Percentiles rank a stretch among this genome's conserved stretches.
These are phyloP conservation scores for Ceraclea dissimilis DNA, from an alignment of 2,888 invertebrate genomes.

Conservation along the genomic window DNA sequence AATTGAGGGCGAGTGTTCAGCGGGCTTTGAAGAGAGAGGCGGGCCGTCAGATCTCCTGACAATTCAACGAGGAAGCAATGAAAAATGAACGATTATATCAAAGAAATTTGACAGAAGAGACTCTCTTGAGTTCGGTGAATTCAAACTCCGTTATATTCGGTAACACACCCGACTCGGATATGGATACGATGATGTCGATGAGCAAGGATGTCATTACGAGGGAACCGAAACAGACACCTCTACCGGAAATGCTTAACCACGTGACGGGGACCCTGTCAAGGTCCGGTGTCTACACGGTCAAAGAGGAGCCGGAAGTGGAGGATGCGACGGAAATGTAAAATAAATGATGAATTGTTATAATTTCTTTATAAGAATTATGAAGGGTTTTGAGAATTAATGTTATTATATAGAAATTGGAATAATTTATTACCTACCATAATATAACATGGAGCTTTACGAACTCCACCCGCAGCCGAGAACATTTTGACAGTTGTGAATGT, in stretches of 20 bases:
- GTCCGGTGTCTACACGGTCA: conserved; percentile 36
- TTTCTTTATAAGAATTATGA: no score
- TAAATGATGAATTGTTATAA: neutral
- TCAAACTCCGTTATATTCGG: conserved; percentile 22
- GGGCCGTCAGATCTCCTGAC: conserved; percentile 23
- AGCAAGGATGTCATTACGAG: conserved; percentile 29
- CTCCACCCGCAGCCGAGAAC: no score
- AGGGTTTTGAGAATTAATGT: no score
- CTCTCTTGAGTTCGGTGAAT: conserved; percentile 36
- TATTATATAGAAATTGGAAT: no score
- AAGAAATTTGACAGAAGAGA: conserved; percentile 41
- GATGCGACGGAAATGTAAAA: conserved; percentile 39
- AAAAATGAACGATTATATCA: conserved; percentile 26
- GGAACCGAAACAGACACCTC: conserved; percentile 31
- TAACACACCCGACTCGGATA: conserved; percentile 22
- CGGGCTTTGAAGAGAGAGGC: conserved; percentile 37
- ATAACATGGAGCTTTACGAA: no score
- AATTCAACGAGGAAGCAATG: conserved; percentile 20
- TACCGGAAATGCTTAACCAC: conserved; percentile 46
- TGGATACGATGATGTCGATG: conserved; percentile 16
- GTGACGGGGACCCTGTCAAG: conserved; percentile 35
- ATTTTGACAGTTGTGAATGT: no score
- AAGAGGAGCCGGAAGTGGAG: conserved; percentile 38
- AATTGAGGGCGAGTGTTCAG: conserved; percentile 26
- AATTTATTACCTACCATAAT: no score